Evolutionary conservation across 2,113 vertebrate species (phyloP).

Genomic region (Lophius piscatorius): DNA sequence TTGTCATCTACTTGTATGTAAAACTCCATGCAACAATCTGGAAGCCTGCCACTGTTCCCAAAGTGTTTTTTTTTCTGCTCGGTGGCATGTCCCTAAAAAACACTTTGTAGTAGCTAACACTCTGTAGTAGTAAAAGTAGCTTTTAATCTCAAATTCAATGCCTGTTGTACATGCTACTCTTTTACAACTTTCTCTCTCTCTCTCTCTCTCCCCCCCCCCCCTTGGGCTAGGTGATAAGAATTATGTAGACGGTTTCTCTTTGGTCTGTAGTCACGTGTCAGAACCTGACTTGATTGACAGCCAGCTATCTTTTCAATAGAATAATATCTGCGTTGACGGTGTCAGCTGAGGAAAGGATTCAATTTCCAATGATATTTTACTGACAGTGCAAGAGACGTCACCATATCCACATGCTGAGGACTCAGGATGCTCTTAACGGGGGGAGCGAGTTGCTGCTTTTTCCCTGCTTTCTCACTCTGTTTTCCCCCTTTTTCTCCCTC

Average conservation of each 20-base stretch:
- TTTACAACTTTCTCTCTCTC: background rate
- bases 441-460: conserved; percentile 31
- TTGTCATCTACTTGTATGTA: background rate
- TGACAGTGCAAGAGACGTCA: conserved; percentile 60
- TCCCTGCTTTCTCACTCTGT: background rate
- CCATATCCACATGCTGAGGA: conserved; percentile 58
- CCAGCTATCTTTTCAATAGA: conserved; percentile 61
- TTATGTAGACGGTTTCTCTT: conserved; percentile 66
- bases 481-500: conserved; percentile 1
- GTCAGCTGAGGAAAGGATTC: conserved; percentile 61
- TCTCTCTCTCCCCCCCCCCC: background rate
- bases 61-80: conserved; percentile 19
- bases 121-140: too few species aligned
- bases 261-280: conserved; percentile 60
- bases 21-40: background rate
- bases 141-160: too few species aligned
- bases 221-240: conserved; percentile 56
- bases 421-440: conserved; percentile 38
- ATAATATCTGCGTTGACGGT: conserved; percentile 65
- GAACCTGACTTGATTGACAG: conserved; percentile 64
- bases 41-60: conserved; percentile 14
- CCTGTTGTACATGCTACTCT: too few species aligned
- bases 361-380: conserved; percentile 73
- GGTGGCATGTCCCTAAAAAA: background rate
- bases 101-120: background rate